phyloP scores from a whole-genome alignment of 2,888 invertebrate species.

The Orthosia gothica region DNA sequence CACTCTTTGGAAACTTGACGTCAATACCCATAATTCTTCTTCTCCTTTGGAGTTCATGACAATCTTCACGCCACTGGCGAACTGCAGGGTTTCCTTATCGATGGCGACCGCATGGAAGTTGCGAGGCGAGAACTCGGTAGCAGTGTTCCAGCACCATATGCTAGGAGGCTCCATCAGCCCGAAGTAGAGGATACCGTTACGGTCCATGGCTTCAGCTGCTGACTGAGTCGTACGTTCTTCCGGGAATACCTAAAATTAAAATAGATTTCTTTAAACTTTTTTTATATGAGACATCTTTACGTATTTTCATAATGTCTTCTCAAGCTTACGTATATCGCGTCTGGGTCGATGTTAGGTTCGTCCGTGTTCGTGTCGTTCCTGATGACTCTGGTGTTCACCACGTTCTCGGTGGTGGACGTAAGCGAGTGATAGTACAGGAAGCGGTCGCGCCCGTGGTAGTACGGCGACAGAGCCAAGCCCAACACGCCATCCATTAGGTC shows the following conservation, averaged over 20 bases:
- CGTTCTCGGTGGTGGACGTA: conserved; percentile 93
- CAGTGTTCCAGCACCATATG: conserved; percentile 94
- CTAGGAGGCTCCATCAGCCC: conserved; percentile 93
- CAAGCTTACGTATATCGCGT: conserved; percentile 89
- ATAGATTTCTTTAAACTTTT: not conserved
- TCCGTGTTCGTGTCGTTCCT: conserved; percentile 91
- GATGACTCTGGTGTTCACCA: conserved; percentile 92
- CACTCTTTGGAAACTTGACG: conserved; percentile 94
- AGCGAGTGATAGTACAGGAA: conserved; percentile 94
- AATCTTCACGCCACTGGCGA: conserved; percentile 94
- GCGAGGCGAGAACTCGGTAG: conserved; percentile 90
- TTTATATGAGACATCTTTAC: not conserved
- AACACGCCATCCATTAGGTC: conserved; percentile 95
- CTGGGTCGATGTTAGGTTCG: conserved; percentile 87
- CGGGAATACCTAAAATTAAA: conserved; percentile 85
- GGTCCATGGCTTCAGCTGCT: conserved; percentile 94
- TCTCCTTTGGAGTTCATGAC: conserved; percentile 90
- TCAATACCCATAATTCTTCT: conserved; percentile 93
- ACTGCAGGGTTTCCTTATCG: conserved; percentile 93
- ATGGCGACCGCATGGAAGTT: conserved; percentile 91
- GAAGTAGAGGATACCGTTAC: conserved; percentile 93
- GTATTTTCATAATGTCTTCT: not conserved
- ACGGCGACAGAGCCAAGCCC: conserved; percentile 93
- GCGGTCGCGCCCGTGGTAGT: conserved; percentile 80
- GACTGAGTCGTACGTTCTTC: conserved; percentile 93